These are phyloP conservation scores for Aplocera efformata DNA, from an alignment of 2,888 invertebrate genomes.

Conservation along the genomic window DNA sequence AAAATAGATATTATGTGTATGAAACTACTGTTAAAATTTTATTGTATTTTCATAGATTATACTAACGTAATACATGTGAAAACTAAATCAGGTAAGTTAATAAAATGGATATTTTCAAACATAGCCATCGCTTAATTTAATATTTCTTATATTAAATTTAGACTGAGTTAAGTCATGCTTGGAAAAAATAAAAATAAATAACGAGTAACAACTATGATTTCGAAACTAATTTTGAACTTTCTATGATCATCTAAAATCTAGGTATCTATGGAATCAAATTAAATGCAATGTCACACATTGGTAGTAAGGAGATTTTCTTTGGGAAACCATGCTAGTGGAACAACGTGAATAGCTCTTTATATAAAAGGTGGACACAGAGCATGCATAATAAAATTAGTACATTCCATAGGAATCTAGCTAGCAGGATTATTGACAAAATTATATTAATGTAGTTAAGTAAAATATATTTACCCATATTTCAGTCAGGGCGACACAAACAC, in stretches of 20 bases:
- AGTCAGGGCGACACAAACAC: slow-evolving; percentile 76
- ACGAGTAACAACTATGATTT: slow-evolving; percentile 34
- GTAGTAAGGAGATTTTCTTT: slow-evolving; percentile 9
- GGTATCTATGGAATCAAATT: slow-evolving; percentile 31
- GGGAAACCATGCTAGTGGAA: slow-evolving; percentile 60
- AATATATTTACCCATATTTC: slow-evolving; percentile 77
- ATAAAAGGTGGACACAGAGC: slow-evolving; percentile 63
- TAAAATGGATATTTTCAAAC: no score
- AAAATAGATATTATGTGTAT: slow-evolving; percentile 17
- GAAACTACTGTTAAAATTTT: no score
- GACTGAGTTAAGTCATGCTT: slow-evolving; percentile 45
- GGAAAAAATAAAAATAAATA: slow-evolving; percentile 35
- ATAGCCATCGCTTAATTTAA: neutral
- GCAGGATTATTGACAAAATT: slow-evolving; percentile 65
- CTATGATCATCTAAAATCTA: slow-evolving; percentile 45
- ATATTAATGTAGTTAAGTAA: slow-evolving; percentile 71
- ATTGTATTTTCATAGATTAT: no score
- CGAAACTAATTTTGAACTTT: slow-evolving; percentile 20
- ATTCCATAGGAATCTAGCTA: slow-evolving; percentile 71
- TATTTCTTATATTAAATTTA: neutral
- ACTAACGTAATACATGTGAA: no score
- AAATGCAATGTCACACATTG: slow-evolving; percentile 29
- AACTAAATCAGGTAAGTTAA: no score
- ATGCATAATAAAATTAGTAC: slow-evolving; percentile 72
- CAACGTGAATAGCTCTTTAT: slow-evolving; percentile 47